Evolutionary conservation across 2,113 vertebrate species (phyloP), one percentile per base, ranked within the genome.

Genomic region (Mesembrinibis cayennensis): DNA sequence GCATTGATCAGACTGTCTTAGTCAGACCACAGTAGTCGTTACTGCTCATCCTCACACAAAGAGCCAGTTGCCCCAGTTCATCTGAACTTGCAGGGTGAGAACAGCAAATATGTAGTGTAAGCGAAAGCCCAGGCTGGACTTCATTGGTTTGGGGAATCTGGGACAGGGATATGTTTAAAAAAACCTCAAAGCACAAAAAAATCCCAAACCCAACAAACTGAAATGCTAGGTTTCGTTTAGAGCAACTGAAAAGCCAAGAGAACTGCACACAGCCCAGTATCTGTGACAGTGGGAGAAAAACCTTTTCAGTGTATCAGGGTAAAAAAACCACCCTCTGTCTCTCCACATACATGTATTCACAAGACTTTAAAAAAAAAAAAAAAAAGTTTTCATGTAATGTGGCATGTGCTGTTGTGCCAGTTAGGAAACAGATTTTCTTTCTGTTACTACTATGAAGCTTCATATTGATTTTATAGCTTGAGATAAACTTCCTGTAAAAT

Each of bases 291-390:
- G 27, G 52, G 21, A 61, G 55, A 87, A 87, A 88, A 83, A 8
- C 29, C 15, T 72, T 59, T 90, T 25, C 27, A 45, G n/a, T 67
- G 19, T 72, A 2, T 72, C 4, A 2, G 25, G 22, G 14, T 13
- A 58, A 53, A 19, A 1, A 2, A 1, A 1, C 11, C 44, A 32
- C 53, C 15, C 2, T 20, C 14, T 79, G 6, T 76, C n/a, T 36
- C 21, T 88, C 25, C 47, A 40, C 42, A 36, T 34, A 72, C 27
- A 16, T 49, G 19, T 13, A 13, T 89, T 88, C 36, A 65, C 34
- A 82, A 47, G 34, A 11, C 65, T 82, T 74, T 21, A 59, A 71
- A 87, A 21, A 59, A 61, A 13, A 3, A 69, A 47, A 38, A 38
- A 38, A 38, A 38, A 38, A 38, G 38, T 79, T 82, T 89, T 67